Evolutionary conservation across 2,888 invertebrate genomes (phyloP).

Genomic region (Dryobotodes eremita): DNA sequence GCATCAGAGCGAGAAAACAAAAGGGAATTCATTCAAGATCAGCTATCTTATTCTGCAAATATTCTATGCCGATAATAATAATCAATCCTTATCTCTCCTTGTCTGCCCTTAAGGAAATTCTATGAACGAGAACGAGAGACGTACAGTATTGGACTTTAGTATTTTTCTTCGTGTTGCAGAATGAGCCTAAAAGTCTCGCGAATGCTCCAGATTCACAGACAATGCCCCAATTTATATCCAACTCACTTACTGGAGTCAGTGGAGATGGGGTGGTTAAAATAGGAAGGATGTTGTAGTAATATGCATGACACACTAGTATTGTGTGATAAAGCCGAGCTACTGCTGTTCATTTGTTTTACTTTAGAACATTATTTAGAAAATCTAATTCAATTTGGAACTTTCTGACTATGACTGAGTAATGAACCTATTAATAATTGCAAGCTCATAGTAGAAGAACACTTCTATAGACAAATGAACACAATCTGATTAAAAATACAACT

Average conservation of each 20-base stretch:
- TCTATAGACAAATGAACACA: too few species aligned
- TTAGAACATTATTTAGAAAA: slow-evolving; percentile 2
- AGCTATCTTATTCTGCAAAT: slow-evolving; percentile 83
- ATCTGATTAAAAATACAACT: background rate
- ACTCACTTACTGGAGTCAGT: slow-evolving; percentile 89
- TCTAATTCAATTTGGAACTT: background rate
- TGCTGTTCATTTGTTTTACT: slow-evolving; percentile 19
- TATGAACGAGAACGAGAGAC: slow-evolving; percentile 70
- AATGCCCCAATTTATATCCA: slow-evolving; percentile 91
- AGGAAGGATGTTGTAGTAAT: slow-evolving; percentile 76
- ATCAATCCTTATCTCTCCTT: slow-evolving; percentile 78
- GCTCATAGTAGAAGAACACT: background rate
- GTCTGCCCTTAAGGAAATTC: slow-evolving; percentile 68
- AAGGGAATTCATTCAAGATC: slow-evolving; percentile 87
- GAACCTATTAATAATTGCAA: background rate
- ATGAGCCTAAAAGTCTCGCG: slow-evolving; percentile 83
- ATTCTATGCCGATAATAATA: slow-evolving; percentile 80
- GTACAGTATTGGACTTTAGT: slow-evolving; percentile 68
- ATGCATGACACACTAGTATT: slow-evolving; percentile 57
- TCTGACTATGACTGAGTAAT: too few species aligned
- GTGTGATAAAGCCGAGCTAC: slow-evolving; percentile 26
- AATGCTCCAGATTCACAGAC: slow-evolving; percentile 90
- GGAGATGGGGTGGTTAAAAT: slow-evolving; percentile 80
- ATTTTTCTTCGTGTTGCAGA: slow-evolving; percentile 82
- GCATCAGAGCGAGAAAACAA: slow-evolving; percentile 85